A percentile compares a stretch with the other conserved stretches of the same genome.
Conservation (phyloP, 2,888 invertebrate genomes). For the Acronicta aceris region DNA sequence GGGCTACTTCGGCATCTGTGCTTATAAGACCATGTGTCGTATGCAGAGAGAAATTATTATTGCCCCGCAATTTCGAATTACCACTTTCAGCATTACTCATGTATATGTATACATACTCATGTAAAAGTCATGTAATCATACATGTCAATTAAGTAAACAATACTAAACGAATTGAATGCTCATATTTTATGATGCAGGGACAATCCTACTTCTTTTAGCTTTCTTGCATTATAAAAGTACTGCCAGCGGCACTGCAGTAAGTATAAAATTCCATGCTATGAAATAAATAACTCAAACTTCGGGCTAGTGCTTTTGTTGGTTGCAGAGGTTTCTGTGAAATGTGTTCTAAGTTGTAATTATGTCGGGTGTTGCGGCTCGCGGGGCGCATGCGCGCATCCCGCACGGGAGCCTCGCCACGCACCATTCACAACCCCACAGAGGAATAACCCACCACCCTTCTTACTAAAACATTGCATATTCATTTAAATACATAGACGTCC, state of each 20-base stretch:
- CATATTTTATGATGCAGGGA: constrained; percentile 36
- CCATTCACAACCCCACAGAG: constrained; percentile 69
- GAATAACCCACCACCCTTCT: constrained; percentile 54
- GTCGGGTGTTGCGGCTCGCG: constrained; percentile 54
- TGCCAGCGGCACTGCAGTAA: constrained; percentile 62
- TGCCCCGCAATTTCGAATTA: no score
- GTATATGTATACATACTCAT: no score
- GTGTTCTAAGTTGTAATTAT: constrained; percentile 70
- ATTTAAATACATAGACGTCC: constrained; percentile 64
- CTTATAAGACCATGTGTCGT: no score
- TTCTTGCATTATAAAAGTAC: constrained; percentile 40
- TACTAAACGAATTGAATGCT: constrained; percentile 19
- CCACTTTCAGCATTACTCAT: no score
- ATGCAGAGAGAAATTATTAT: no score
- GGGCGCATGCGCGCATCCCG: constrained; percentile 65
- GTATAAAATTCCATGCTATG: constrained; percentile 61
- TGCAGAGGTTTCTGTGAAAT: constrained; percentile 66
- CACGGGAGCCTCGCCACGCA: constrained; percentile 46
- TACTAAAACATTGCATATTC: constrained; percentile 67
- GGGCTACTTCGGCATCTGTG: no score
- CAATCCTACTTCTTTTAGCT: constrained; percentile 15
- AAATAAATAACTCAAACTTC: constrained; percentile 61
- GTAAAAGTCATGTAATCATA: constrained; percentile 9
- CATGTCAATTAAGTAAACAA: no score
- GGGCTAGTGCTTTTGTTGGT: constrained; percentile 51